Conservation (phyloP, 2,888 invertebrate species). For the Acanthosepion esculentum region DNA sequence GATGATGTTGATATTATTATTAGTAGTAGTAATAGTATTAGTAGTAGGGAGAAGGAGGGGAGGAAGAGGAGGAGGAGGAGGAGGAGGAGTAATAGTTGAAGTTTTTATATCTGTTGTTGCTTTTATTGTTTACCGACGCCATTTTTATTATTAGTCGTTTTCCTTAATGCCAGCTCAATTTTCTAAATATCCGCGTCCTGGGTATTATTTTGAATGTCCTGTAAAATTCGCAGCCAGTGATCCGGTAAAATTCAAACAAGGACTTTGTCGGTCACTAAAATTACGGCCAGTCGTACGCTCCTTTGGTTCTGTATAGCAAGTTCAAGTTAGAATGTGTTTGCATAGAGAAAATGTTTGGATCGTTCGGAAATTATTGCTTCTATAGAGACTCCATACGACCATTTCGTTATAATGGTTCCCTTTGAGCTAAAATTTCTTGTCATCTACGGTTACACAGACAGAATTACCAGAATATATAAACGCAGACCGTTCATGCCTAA, state of each 20-base stretch:
- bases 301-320: neutral
- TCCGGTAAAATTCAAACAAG: conserved; percentile 10
- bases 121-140: too few species aligned
- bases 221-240: conserved; percentile 21
- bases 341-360: neutral
- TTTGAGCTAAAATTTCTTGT: conserved; percentile 18
- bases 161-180: neutral
- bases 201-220: neutral
- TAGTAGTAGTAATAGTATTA: too few species aligned
- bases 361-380: neutral
- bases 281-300: neutral
- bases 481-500: too few species aligned
- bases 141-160: too few species aligned
- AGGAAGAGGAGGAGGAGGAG: too few species aligned
- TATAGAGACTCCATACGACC: neutral
- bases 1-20: too few species aligned
- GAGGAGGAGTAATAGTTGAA: too few species aligned
- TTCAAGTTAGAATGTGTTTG: neutral
- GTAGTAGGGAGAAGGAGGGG: too few species aligned
- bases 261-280: neutral
- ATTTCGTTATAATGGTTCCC: conserved; percentile 12
- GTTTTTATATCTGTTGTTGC: too few species aligned
- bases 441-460: neutral
- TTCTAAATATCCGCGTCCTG: neutral
- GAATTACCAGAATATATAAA: neutral